Evolutionary conservation across 2,113 vertebrate species (phyloP), one percentile per base, ranked within the genome.

Genomic region (Brienomyrus brachyistius): DNA sequence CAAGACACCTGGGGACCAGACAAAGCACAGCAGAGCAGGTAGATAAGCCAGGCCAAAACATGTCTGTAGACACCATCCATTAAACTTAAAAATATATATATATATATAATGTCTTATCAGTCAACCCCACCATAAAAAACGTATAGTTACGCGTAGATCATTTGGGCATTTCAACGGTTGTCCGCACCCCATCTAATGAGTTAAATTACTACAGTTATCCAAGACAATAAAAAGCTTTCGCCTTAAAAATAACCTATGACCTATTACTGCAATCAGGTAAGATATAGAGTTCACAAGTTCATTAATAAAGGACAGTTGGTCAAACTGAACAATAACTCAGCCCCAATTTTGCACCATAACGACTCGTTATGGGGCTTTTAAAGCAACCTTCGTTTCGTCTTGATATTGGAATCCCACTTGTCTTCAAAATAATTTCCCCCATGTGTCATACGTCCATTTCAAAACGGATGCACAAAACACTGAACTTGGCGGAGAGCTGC

Each of bases 1-100:
- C 59, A 66, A 43, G 70, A 86, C 15, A 45, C 70, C 11, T 17
- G 27, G 89, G 21, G 17, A 86, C 40, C 45, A 23, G 83, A 70
- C 56, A 51, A 35, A 27, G 83, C n/a, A 86, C 56, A 51, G 47
- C 54, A 52, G 47, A 27, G 80, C 52, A 85, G 89, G 52, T 89
- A 89, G 47, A 66, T 83, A 77, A 89, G 15, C 23, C 54, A 90
- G 59, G 52, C 56, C 35, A 43, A 89, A 89, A 89, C 82, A 86
- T 23, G 82, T 40, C 31, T 15, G n/a, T 23, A 45, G 59, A 70
- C 47, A 21, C 31, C 59, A 8, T 43, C 50, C 52, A 59, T 50
- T 77, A n/a, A 48, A 80, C 35, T 52, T 6, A 52, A 51, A 35
- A 86, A 86, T 50, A 51, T 4, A 7, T 23, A 11, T n/a, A 31